Conservation (phyloP, 2,797 vertebrate genomes). For the Hoplostethus atlanticus region DNA sequence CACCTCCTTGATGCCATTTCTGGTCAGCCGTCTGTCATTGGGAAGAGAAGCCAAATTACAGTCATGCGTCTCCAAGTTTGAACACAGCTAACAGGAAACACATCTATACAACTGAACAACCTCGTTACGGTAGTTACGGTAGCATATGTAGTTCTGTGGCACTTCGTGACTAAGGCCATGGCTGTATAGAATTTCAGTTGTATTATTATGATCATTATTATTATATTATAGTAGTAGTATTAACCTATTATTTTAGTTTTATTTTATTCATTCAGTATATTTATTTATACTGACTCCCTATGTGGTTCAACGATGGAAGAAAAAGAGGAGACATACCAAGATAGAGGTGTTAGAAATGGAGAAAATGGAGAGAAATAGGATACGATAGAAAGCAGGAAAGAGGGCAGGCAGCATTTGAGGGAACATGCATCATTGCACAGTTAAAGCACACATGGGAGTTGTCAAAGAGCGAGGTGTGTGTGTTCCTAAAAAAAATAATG, state of each 20-base stretch:
- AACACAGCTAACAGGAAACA: slow-evolving; percentile 48
- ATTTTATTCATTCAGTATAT: too few relatives aligned
- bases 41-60: slow-evolving; percentile 64
- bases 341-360: slow-evolving; percentile 13
- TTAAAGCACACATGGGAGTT: slow-evolving; percentile 35
- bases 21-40: slow-evolving; percentile 83
- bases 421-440: slow-evolving; percentile 45
- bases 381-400: slow-evolving; percentile 22
- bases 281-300: background rate
- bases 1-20: slow-evolving; percentile 84
- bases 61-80: slow-evolving; percentile 46
- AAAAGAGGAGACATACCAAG: background rate
- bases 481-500: slow-evolving; percentile 27
- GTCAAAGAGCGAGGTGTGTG: slow-evolving; percentile 22
- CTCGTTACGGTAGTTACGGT: background rate
- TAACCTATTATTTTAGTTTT: too few relatives aligned
- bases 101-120: slow-evolving; percentile 31
- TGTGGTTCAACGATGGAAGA: background rate
- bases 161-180: slow-evolving; percentile 30
- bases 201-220: too few relatives aligned
- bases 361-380: slow-evolving; percentile 2
- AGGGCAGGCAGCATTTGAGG: slow-evolving; percentile 49
- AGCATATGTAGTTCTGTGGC: slow-evolving; percentile 35
- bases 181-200: too few relatives aligned
- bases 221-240: too few relatives aligned